Base-by-base conservation (phyloP, 2,797 vertebrate species). In the Scomberomorus guttatus region DNA sequence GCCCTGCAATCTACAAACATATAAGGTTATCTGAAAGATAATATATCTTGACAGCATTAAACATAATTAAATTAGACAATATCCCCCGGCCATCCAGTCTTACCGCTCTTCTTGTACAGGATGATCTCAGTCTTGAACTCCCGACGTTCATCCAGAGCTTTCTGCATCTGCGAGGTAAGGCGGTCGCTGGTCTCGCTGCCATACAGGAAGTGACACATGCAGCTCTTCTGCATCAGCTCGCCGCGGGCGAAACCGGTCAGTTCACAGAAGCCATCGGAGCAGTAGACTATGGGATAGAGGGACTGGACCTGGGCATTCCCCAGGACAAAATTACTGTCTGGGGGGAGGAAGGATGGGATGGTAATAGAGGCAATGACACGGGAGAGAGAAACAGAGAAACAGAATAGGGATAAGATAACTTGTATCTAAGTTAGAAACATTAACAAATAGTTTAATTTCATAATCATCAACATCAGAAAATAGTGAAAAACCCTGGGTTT, bases 241-340 rank as follows among this genome's bases (percentile, higher is more conserved):
- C 94, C 95, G 0, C 95, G 94, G 74, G 94, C 94, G 6, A 94
- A 96, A 78, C 95, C 95, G 0, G 94, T 95, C 72, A 96, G 89
- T 57, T 96, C 95, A 3, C 95, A 96, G 93, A 96, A 96, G 11
- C 95, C 95, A 62, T 96, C 95, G 0, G 95, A 96, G 91, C 95
- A 96, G 87, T 96, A 96, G 67, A 96, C 95, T 0, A 96, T 96
- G 54, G 95, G 95, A 25, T 94, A 95, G 64, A 95, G 84, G 25
- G 93, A 93, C 89, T 92, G 93, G 71, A 96, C 95, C 89, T 96
- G 95, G 37, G 95, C 95, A 12, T 96, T 96, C 24, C 95, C 95
- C 68, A 96, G 92, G 54, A 96, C 95, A 15, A 96, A 96, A 93
- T 96, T 96, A 78, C 95, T 96, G 89, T 96, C 95, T 96, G 93